A percentile compares a stretch with the other conserved stretches of the same genome.
phyloP scores from a whole-genome alignment of 2,888 invertebrate species.

The Branchellion lobata region DNA sequence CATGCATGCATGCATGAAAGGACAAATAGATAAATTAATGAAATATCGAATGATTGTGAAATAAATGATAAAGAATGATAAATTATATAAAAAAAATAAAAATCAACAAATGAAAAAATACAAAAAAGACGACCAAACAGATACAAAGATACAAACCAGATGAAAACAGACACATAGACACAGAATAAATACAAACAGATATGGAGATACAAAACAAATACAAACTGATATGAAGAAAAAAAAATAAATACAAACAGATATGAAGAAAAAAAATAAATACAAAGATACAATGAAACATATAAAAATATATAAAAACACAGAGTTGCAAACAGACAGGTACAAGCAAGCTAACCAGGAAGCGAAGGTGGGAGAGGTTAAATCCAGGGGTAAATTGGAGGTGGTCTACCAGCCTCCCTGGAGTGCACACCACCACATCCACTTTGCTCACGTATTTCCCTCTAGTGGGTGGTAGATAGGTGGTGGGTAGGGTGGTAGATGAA shows the following conservation, averaged over 20 bases:
- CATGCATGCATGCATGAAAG: no score
- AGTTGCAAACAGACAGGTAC: no score
- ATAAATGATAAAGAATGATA: not conserved
- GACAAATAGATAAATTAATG: not conserved
- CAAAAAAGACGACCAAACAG: not conserved
- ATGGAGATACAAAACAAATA: no score
- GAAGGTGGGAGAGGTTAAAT: slow-evolving; percentile 57
- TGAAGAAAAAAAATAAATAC: no score
- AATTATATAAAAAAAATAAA: not conserved
- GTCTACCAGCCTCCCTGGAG: slow-evolving; percentile 87
- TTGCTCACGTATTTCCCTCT: slow-evolving; percentile 55
- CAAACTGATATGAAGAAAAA: no score
- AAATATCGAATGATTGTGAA: not conserved
- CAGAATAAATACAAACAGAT: no score
- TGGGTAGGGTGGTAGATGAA: not conserved
- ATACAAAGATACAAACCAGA: not conserved
- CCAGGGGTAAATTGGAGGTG: slow-evolving; percentile 78
- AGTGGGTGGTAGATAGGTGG: slow-evolving; percentile 16
- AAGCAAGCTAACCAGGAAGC: slow-evolving; percentile 60
- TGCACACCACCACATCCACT: slow-evolving; percentile 83
- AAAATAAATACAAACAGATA: no score
- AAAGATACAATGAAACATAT: no score
- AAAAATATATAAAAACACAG: no score
- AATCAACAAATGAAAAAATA: not conserved
- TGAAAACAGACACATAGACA: not conserved